These are phyloP conservation scores for Steromphala cineraria DNA, from an alignment of 2,888 invertebrate species.

Conservation along the genomic window DNA sequence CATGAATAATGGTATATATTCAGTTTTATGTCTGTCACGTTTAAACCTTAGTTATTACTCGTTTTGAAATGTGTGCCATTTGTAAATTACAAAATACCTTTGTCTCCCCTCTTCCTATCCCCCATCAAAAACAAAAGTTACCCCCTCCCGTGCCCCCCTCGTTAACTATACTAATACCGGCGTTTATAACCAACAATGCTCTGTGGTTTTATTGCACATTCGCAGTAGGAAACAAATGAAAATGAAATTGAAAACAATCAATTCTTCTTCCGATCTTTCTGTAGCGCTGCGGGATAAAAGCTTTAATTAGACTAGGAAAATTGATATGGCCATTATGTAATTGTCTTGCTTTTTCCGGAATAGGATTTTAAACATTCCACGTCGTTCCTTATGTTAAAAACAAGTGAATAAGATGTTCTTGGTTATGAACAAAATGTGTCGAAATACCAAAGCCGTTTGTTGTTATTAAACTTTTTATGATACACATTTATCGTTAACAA, in stretches of 20 bases:
- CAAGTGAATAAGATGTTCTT: background rate
- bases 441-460: too few species aligned
- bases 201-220: background rate
- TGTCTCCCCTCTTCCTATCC: background rate
- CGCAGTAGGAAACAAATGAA: slow-evolving; percentile 5
- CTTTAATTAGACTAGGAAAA: background rate
- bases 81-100: background rate
- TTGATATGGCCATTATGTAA: background rate
- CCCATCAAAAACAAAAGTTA: background rate
- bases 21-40: too few species aligned
- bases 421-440: too few species aligned
- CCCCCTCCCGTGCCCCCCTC: background rate
- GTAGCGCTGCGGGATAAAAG: background rate
- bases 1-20: too few species aligned
- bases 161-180: background rate
- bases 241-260: slow-evolving; percentile 10
- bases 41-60: too few species aligned
- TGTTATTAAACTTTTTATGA: too few species aligned
- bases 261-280: background rate
- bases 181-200: background rate
- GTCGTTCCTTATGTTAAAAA: background rate
- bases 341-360: background rate
- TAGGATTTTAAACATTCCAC: too few species aligned
- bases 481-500: too few species aligned
- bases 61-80: too few species aligned